phyloP scores from a whole-genome alignment of 2,888 invertebrate species.

The Meiosimyza platycephala region DNA sequence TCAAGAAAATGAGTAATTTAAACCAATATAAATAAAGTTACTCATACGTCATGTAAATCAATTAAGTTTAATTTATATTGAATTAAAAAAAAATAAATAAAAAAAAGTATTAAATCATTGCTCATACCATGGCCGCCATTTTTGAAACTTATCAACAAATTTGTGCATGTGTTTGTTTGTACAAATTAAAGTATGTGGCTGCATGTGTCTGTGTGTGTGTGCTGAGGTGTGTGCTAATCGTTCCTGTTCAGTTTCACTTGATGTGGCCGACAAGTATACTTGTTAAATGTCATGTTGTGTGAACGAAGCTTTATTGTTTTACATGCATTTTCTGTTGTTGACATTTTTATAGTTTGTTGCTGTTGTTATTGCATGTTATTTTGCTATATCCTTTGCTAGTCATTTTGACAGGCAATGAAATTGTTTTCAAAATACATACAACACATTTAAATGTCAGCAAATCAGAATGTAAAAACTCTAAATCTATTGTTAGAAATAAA shows the following conservation, averaged over 20 bases:
- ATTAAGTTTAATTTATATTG: too few relatives aligned
- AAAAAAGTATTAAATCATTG: too few relatives aligned
- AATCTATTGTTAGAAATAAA: too few relatives aligned
- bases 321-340: conserved; percentile 27
- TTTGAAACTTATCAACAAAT: too few relatives aligned
- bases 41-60: too few relatives aligned
- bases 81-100: too few relatives aligned
- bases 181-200: too few relatives aligned
- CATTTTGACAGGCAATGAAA: not conserved
- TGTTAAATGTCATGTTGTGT: conserved; percentile 28
- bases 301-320: conserved; percentile 24
- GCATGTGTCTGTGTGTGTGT: not conserved
- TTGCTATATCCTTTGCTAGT: not conserved
- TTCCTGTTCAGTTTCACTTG: not conserved
- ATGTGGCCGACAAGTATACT: not conserved
- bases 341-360: conserved; percentile 7
- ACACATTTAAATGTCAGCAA: not conserved
- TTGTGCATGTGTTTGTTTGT: too few relatives aligned
- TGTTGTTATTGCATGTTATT: not conserved
- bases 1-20: too few relatives aligned
- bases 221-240: not conserved
- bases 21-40: too few relatives aligned
- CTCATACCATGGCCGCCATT: too few relatives aligned
- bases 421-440: not conserved
- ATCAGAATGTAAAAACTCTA: not conserved